Evolutionary conservation across 2,888 invertebrate genomes (phyloP), one percentile per base, ranked within the genome.

Genomic region (Caenorhabditis imperialis): DNA sequence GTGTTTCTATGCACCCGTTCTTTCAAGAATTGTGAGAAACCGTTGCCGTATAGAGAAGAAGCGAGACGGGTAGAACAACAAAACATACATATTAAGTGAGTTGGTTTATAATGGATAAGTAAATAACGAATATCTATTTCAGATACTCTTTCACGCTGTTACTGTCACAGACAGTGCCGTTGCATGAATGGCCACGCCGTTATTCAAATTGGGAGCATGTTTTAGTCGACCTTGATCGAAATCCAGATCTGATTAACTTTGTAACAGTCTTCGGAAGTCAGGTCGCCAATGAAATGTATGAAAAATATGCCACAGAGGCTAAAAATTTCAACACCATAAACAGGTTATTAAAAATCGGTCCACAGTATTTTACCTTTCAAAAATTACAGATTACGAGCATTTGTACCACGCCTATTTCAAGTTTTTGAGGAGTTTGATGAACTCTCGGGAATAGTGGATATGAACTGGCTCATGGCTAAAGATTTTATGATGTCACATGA

Each of bases 401-500:
- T 79, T 12, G 48, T 85, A 1, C 84, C 85, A 6, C 60, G 71
- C 20, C 78, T 85, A n/a, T 69, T 79, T 14, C 70, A 74, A 7
- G 72, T 81, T 7, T 80, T 85, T 35, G 53, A 58, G 12, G 67
- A 63, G 3, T 63, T 85, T 48, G 63, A 85, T 4, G 93, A 93
- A 88, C 45, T 65, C 23, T 51, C 70, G 7, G 63, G 75, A 8
- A 60, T 83, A 8, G 62, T 73, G 10, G 54, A 75, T 12, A 48
- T 94, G 87, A 94, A 95, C 88, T 97, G 97, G 97, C 91, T 92
- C 58, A 92, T 92, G 82, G 93, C 95, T 67, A 92, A 94, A 79
- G 93, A 93, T 74, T 93, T 93, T 89, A 91, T 98, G 81, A 93
- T 93, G 80, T 92, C 92, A 60, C 96, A 97, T 89, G 93, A 94